Percentiles rank a stretch among this genome's conserved stretches.
Conservation (phyloP, 2,888 invertebrate genomes). For the Zaprionus obscuricornis region DNA sequence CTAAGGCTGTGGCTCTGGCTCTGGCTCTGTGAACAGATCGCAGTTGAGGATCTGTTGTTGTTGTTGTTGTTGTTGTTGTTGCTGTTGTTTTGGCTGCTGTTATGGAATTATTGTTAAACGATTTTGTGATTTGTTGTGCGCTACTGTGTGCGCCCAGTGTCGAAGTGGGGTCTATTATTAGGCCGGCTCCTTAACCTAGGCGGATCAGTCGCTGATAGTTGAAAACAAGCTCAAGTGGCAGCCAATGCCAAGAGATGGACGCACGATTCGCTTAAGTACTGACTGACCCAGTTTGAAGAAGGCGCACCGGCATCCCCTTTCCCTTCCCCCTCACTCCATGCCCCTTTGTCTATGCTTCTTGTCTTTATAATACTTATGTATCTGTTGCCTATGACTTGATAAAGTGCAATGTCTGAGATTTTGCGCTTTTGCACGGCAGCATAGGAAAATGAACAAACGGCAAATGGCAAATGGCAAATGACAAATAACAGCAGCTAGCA, state of each 20-base stretch:
- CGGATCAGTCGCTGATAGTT: constrained; percentile 19
- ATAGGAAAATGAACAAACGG: too few species aligned
- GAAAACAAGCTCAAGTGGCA: constrained; percentile 58
- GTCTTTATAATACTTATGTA: not conserved
- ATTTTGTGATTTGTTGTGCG: constrained; percentile 77
- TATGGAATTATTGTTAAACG: constrained; percentile 79
- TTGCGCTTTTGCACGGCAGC: constrained; percentile 68
- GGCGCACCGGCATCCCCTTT: constrained; percentile 24
- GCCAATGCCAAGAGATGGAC: constrained; percentile 70
- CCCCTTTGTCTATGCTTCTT: constrained; percentile 21
- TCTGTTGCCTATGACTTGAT: constrained; percentile 63
- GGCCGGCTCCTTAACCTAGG: constrained; percentile 57
- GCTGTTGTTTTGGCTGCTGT: constrained; percentile 45
- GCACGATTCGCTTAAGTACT: constrained; percentile 77
- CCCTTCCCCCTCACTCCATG: constrained; percentile 1
- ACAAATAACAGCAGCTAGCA: constrained; percentile 64
- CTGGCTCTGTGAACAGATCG: constrained; percentile 46
- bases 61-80: constrained; percentile 5
- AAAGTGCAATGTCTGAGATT: constrained; percentile 72
- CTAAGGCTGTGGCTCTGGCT: constrained; percentile 34
- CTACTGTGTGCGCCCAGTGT: constrained; percentile 66
- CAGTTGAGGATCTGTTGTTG: not conserved
- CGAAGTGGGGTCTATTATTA: constrained; percentile 55
- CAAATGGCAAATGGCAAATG: too few species aligned
- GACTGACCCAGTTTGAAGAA: constrained; percentile 69